Base-by-base conservation (phyloP, 2,797 vertebrate species). In the Galago senegalensis region DNA sequence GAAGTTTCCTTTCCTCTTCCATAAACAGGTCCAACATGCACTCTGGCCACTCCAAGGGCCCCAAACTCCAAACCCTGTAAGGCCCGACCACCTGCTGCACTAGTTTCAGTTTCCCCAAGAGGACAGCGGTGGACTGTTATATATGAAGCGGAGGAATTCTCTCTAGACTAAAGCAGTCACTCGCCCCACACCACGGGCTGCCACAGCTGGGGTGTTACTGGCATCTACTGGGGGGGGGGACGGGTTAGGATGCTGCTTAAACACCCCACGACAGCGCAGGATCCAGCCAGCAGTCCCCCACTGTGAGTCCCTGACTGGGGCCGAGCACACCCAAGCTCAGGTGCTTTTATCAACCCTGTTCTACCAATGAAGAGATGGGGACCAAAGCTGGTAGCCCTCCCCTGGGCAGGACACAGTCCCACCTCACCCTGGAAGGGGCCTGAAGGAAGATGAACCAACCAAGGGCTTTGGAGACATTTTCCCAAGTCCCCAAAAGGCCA, bases 211-310 rank as follows among this genome's bases (percentile, higher is more conserved):
- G 40, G 40, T 1, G 0, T 63, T 23, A 17, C 23, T 3, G 65
- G 49, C n/a, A 20, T 2, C 37, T 2, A 4, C 40, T 43, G 2
- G 34, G 16, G 56, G 37, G 10, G 56, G 34, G 58, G 40, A 34
- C 34, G 34, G 23, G 20, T 34, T 6, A 10, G 18, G 12, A 18
- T 5, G 25, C 13, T 37, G 25, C 56, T 12, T 21, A 25, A n/a
- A 14, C 7, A 29, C 5, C 58, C 58, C 46, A 0, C 0, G 0
- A 49, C 31, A 1, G 9, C 76, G 27, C 20, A 25, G 6, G 9
- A 25, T 0, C 53, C 1, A 7, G 43, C 20, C 23, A 1, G 4
- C 4, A 2, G 17, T 3, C 27, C 3, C 0, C 5, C 6, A 25
- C 1, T 2, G 49, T 53, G 37, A 5, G 1, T 2, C 58, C 46